These are phyloP conservation scores for Heliconius himera DNA, from an alignment of 1,140 invertebrate species.

Conservation along the genomic window DNA sequence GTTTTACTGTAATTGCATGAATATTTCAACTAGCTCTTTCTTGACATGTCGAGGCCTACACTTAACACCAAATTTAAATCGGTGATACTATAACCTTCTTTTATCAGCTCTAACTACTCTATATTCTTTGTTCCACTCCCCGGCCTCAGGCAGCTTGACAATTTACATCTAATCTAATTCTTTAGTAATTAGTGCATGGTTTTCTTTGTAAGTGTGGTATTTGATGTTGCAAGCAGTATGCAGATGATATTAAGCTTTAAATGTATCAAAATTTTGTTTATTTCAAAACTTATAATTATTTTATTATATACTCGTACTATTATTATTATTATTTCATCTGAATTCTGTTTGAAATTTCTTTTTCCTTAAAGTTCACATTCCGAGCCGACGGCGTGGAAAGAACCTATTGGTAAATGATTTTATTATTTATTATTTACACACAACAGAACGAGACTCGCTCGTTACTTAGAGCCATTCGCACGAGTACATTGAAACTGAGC, in stretches of 20 bases:
- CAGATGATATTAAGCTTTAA: constrained; percentile 31
- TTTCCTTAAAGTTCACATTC: constrained; percentile 32
- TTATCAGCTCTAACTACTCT: background rate
- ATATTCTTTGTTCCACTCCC: background rate
- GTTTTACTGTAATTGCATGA: background rate
- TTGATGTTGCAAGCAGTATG: constrained; percentile 29
- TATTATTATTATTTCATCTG: constrained; percentile 35
- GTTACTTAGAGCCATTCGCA: background rate
- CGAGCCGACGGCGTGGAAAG: constrained; percentile 27
- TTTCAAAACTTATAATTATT: constrained; percentile 13
- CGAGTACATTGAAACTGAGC: background rate
- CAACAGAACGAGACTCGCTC: background rate
- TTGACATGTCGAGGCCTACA: background rate
- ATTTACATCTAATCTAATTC: background rate
- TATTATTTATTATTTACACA: constrained; percentile 9
- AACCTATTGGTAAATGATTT: constrained; percentile 31
- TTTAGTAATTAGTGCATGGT: constrained; percentile 25
- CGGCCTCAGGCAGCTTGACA: background rate
- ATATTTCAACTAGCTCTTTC: background rate
- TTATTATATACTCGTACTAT: background rate
- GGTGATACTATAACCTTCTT: background rate
- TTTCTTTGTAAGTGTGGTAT: constrained; percentile 18
- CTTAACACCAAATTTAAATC: constrained; percentile 9
- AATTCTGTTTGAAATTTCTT: constrained; percentile 35
- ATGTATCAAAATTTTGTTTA: constrained; percentile 3